Conservation (phyloP, 2,888 invertebrate genomes). For the Leucozona laternaria region DNA sequence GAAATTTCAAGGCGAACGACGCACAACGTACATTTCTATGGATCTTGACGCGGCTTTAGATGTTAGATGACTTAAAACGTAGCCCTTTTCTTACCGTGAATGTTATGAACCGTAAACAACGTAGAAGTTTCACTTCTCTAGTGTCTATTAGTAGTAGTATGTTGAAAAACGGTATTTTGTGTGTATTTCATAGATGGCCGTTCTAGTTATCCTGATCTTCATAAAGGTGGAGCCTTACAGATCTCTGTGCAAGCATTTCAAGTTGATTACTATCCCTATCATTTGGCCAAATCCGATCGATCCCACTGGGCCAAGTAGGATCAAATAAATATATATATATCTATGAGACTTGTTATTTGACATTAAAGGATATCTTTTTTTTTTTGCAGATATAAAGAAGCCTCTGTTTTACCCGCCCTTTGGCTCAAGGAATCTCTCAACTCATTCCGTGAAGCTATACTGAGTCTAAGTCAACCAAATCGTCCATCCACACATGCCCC, state of each 20-base stretch:
- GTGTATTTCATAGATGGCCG: constrained; percentile 87
- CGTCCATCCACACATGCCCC: constrained; percentile 83
- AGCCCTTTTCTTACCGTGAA: background rate
- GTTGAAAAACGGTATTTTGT: background rate
- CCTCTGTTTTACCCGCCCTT: constrained; percentile 90
- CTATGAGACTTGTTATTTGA: background rate
- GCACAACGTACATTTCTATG: too few relatives aligned
- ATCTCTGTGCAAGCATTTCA: constrained; percentile 94
- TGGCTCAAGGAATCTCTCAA: constrained; percentile 95
- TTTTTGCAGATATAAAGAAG: constrained; percentile 87
- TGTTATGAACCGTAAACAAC: background rate
- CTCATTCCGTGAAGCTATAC: constrained; percentile 90
- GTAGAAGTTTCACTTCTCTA: background rate
- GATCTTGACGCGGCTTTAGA: too few relatives aligned
- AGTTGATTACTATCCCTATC: constrained; percentile 98
- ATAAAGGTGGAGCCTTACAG: constrained; percentile 96
- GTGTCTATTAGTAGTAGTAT: background rate
- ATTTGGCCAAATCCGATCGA: constrained; percentile 94
- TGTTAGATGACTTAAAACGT: too few relatives aligned
- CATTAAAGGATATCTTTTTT: background rate
- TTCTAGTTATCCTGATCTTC: constrained; percentile 92
- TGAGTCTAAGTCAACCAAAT: constrained; percentile 89
- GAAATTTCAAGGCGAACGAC: too few relatives aligned
- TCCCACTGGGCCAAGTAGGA: constrained; percentile 93
- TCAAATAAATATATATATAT: background rate